Conservation (phyloP, 2,113 vertebrate genomes). For the Eubucco bourcierii region DNA sequence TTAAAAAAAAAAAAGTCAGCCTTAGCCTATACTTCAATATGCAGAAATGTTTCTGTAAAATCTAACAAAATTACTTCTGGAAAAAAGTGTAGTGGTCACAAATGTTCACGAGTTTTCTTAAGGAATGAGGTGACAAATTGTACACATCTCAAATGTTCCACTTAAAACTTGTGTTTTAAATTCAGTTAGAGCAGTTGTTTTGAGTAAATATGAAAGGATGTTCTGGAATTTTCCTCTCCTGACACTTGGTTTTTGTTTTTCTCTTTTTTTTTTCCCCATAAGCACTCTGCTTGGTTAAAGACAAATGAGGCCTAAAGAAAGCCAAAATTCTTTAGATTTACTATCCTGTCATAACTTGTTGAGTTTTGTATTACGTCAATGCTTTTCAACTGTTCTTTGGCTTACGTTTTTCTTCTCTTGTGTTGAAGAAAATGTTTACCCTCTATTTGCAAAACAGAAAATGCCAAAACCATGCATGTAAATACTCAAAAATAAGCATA, state of each 20-base stretch:
- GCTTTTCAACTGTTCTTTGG: neutral
- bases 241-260: neutral
- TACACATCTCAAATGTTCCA: neutral
- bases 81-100: neutral
- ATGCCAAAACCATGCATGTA: neutral
- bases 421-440: neutral
- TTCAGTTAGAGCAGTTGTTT: neutral
- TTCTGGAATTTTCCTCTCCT: neutral
- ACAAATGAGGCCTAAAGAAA: neutral
- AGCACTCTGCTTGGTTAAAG: neutral
- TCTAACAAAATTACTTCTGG: neutral
- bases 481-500: neutral
- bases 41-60: neutral
- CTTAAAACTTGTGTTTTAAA: neutral
- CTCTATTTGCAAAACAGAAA: neutral
- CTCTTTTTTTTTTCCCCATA: neutral
- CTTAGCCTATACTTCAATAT: neutral
- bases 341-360: neutral
- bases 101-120: neutral
- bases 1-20: neutral
- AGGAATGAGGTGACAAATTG: neutral
- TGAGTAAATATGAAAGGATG: neutral
- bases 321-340: neutral
- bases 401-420: neutral
- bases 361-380: neutral